Evolutionary conservation across 2,113 vertebrate genomes (phyloP).

Genomic region (Leiothrix lutea): DNA sequence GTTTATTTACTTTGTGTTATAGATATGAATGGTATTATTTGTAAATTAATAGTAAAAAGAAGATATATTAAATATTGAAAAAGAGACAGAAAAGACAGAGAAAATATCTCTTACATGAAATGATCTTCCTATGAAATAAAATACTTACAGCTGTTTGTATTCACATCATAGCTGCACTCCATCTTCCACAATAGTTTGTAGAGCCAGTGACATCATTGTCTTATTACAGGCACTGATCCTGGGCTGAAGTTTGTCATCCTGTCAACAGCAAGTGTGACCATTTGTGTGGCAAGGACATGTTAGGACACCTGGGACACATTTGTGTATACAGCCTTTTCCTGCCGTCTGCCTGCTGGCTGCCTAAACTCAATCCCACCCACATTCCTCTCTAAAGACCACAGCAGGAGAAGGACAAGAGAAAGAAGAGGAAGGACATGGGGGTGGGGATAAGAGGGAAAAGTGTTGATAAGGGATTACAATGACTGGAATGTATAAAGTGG

Average conservation of each 20-base stretch:
- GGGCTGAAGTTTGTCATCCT: conserved; percentile 16
- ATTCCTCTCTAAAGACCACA: background rate
- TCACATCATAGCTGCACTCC: background rate
- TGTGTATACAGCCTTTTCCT: conserved; percentile 52
- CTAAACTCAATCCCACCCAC: background rate
- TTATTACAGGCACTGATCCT: background rate
- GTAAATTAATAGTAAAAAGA: background rate
- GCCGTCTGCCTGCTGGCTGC: background rate
- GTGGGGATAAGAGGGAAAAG: background rate
- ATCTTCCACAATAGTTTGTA: background rate
- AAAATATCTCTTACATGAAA: background rate
- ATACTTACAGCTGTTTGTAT: background rate
- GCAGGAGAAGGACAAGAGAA: background rate
- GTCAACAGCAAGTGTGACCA: background rate
- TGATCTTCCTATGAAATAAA: background rate
- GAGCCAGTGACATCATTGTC: conserved; percentile 2
- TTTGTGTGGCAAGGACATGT: conserved; percentile 20
- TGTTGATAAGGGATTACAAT: background rate
- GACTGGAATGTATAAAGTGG: background rate
- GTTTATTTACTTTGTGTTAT: background rate
- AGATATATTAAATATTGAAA: background rate
- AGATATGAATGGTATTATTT: background rate
- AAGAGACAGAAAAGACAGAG: background rate
- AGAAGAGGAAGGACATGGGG: background rate
- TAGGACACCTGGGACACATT: conserved; percentile 22